Evolutionary conservation across 2,888 invertebrate species (phyloP).

Genomic region (Margaritifera margaritifera): DNA sequence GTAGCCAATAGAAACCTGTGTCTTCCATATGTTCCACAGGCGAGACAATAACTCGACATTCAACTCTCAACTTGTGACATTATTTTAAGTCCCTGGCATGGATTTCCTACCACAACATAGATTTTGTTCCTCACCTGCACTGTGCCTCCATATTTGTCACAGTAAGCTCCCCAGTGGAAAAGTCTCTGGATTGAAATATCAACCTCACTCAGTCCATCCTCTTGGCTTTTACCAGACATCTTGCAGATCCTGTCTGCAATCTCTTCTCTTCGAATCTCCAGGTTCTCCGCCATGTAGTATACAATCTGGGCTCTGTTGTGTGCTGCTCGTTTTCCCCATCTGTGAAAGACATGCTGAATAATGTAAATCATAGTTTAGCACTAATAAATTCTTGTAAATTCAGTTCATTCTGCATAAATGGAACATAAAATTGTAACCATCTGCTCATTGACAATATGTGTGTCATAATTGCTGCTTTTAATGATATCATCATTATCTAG

Average conservation of each 20-base stretch:
- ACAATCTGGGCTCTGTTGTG: slow-evolving; percentile 74
- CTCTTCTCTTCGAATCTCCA: slow-evolving; percentile 69
- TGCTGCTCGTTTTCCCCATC: slow-evolving; percentile 72
- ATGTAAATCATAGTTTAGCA: neutral
- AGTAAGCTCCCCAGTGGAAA: slow-evolving; percentile 73
- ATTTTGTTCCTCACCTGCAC: slow-evolving; percentile 64
- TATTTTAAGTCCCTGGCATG: no score
- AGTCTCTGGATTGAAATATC: slow-evolving; percentile 69
- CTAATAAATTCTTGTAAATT: no score
- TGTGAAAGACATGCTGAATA: slow-evolving; percentile 33
- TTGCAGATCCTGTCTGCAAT: slow-evolving; percentile 60
- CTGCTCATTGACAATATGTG: no score
- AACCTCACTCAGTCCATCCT: slow-evolving; percentile 62
- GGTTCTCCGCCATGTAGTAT: slow-evolving; percentile 74
- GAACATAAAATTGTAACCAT: no score
- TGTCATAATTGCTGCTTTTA: no score
- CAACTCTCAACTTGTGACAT: no score
- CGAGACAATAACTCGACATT: no score
- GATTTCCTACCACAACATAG: no score
- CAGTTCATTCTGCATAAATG: no score
- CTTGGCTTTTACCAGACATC: slow-evolving; percentile 62
- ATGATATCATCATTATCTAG: no score
- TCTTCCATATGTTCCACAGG: no score
- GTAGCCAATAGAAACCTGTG: no score
- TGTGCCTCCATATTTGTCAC: slow-evolving; percentile 73